These are phyloP conservation scores for Nerophis ophidion DNA, from an alignment of 2,113 vertebrate genomes.

Conservation along the genomic window DNA sequence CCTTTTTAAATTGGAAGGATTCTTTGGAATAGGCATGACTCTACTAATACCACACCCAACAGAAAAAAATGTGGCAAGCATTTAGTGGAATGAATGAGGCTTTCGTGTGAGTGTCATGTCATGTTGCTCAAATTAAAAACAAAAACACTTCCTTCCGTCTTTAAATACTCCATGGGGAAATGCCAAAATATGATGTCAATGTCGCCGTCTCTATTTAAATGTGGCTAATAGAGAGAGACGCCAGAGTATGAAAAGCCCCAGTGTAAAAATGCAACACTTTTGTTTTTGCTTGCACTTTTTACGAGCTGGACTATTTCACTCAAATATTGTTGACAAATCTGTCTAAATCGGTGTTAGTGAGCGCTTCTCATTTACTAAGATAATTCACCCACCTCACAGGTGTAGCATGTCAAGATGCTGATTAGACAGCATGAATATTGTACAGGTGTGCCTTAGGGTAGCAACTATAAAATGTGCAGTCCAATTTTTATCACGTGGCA, in stretches of 20 bases:
- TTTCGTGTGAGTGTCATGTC: conserved; percentile 27
- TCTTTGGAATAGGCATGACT: conserved; percentile 47
- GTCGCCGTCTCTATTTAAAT: conserved; percentile 34
- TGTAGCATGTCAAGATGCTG: too few relatives aligned
- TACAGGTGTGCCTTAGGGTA: too few relatives aligned
- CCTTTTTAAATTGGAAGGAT: conserved; percentile 36
- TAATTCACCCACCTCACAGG: too few relatives aligned
- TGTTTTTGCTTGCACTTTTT: too few relatives aligned
- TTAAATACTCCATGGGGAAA: conserved; percentile 15
- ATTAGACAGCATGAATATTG: too few relatives aligned
- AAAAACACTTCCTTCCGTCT: not conserved
- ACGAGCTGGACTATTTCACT: too few relatives aligned
- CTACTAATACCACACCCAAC: conserved; percentile 35
- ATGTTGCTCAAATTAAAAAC: conserved; percentile 19
- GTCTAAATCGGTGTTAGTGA: too few relatives aligned
- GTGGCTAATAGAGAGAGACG: conserved; percentile 15
- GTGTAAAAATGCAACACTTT: not conserved
- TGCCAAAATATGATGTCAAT: conserved; percentile 29
- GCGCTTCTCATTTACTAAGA: too few relatives aligned
- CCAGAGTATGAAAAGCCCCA: not conserved
- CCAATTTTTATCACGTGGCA: too few relatives aligned
- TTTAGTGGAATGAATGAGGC: conserved; percentile 59
- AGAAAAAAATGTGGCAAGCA: conserved; percentile 49
- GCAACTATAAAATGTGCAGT: too few relatives aligned
- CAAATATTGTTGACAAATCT: too few relatives aligned